Percentiles rank a stretch among this genome's conserved stretches.
Evolutionary conservation across 2,888 invertebrate genomes (phyloP).

Genomic region (Caenorhabditis zanzibari): DNA sequence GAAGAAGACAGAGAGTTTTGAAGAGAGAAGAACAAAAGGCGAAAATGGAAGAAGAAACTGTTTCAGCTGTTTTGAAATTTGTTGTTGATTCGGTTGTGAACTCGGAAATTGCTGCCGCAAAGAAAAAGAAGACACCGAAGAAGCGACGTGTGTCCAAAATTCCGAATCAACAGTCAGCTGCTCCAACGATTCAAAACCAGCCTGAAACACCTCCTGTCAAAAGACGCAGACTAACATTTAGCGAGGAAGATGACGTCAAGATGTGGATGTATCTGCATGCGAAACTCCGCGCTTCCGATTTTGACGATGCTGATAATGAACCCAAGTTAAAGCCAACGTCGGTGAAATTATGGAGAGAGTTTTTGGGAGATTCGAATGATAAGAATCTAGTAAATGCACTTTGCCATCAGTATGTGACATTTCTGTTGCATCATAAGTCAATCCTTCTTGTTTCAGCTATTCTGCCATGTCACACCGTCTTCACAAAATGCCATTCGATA

Average conservation of each 20-base stretch:
- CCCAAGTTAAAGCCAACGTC: not conserved
- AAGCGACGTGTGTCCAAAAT: not conserved
- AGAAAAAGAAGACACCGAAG: conserved; percentile 5
- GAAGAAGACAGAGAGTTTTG: not conserved
- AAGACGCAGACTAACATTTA: not conserved
- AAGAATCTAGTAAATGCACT: not conserved
- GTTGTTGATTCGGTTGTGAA: too few species aligned
- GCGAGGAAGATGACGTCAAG: conserved; percentile 3
- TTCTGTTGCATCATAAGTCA: not conserved
- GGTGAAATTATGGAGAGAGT: conserved; percentile 18
- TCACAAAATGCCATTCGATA: conserved; percentile 4
- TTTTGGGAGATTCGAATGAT: not conserved
- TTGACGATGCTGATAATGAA: too few species aligned
- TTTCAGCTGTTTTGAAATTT: too few species aligned
- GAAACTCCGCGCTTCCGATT: conserved; percentile 17
- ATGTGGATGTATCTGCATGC: conserved; percentile 20
- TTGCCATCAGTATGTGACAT: not conserved
- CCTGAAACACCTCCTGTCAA: not conserved
- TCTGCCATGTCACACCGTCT: not conserved
- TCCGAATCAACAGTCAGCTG: not conserved
- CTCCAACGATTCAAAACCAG: not conserved
- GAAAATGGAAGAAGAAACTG: not conserved
- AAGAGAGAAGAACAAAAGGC: not conserved
- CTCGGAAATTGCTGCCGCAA: too few species aligned
- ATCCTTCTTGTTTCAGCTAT: conserved; percentile 6